Evolutionary conservation across 1,140 invertebrate genomes (phyloP), one percentile per base, ranked within the genome.

Genomic region (Grapholita molesta): DNA sequence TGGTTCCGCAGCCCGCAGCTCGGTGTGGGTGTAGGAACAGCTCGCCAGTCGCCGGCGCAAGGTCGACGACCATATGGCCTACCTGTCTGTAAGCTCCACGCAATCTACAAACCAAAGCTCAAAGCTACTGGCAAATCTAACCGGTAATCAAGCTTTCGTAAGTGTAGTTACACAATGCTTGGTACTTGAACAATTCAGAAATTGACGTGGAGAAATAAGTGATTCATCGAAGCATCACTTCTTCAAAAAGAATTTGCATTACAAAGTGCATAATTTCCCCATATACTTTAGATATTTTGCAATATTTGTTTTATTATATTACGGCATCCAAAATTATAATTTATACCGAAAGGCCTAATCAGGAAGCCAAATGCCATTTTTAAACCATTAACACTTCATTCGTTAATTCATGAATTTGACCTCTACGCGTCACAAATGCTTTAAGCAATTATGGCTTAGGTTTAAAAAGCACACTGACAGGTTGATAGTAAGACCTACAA

Each of bases 31-130:
- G 75, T 66, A 68, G 32, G 69, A 72, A 75, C 75, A 74, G 74
- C 74, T 79, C 66, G 70, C 73, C 77, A 68, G 70, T 76, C 73
- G 71, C 77, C 67, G 67, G 32, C 69, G 65, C 80, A 82, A 82
- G 80, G 80, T 80, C 80, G 75, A 33, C 76, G 78, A 78, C 80
- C 80, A 82, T 82, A 80, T 82, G 80, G 80, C 74, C 69, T 79
- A 73, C 72, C 69, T 70, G 72, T 74, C 72, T 79, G 67, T 30
- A 38, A 30, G 65, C 53, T 71, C 33, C 66, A 70, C 70, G 67
- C 68, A 57, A 76, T 66, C 71, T 66, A 71, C 69, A 68, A n/a
- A 38, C 48, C 21, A 48, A 70, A 71, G 24, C 53, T 15, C 24
- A 57, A 24, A 57, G 24, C 23, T 21, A 28, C 15, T 52, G 42